Evolutionary conservation across 2,888 invertebrate species (phyloP).

Genomic region (Synergus gifuensis): DNA sequence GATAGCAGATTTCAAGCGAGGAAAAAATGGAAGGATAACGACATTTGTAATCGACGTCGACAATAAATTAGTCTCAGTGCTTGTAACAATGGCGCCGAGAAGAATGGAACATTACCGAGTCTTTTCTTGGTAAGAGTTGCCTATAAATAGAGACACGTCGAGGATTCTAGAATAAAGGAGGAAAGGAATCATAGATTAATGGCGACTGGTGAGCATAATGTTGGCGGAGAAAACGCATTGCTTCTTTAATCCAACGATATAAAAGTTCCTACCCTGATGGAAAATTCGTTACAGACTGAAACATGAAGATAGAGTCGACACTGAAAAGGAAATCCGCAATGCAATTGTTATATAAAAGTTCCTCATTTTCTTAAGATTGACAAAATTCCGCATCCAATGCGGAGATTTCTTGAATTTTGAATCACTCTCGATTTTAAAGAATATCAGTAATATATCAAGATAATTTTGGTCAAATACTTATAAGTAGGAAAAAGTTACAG

Average conservation of each 20-base stretch:
- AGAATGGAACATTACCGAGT: constrained; percentile 32
- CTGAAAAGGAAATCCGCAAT: not conserved
- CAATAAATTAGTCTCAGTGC: constrained; percentile 28
- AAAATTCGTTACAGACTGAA: not conserved
- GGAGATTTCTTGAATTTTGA: no score
- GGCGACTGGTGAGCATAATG: not conserved
- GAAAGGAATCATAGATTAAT: constrained; percentile 4
- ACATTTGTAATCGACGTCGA: constrained; percentile 35
- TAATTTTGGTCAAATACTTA: no score
- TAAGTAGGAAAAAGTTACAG: no score
- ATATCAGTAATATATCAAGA: no score
- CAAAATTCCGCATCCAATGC: no score
- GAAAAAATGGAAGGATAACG: not conserved
- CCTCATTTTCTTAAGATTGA: no score
- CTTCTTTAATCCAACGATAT: not conserved
- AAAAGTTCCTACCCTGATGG: not conserved
- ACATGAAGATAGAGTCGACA: not conserved
- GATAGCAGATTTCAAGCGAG: not conserved
- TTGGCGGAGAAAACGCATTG: not conserved
- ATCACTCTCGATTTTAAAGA: no score
- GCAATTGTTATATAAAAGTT: no score
- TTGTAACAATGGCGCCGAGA: constrained; percentile 24
- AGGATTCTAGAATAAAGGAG: not conserved
- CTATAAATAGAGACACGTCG: constrained; percentile 23
- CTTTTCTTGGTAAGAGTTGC: constrained; percentile 10